Evolutionary conservation across 1,140 invertebrate species (phyloP).

Genomic region (Aphaenogaster rudis): DNA sequence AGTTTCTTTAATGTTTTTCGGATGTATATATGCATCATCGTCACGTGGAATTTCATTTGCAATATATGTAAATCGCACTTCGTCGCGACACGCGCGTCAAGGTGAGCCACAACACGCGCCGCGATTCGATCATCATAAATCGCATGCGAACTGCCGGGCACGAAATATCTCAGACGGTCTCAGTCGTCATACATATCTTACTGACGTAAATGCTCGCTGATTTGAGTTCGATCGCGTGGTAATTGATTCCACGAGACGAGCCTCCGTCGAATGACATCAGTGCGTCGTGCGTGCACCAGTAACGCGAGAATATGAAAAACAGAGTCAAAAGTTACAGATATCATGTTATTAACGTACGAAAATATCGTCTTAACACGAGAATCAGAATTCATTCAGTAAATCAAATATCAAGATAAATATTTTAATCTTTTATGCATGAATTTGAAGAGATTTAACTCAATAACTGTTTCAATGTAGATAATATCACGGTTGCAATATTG

Average conservation of each 20-base stretch:
- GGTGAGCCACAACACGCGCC: slow-evolving; percentile 65
- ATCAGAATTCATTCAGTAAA: neutral
- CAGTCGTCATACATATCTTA: slow-evolving; percentile 21
- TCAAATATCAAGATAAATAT: neutral
- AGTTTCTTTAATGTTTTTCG: slow-evolving; percentile 25
- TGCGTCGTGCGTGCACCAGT: neutral
- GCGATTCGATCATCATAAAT: slow-evolving; percentile 42
- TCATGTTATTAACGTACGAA: neutral
- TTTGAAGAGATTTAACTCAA: neutral
- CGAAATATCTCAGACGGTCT: slow-evolving; percentile 43
- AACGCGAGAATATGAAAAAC: neutral
- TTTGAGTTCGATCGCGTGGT: slow-evolving; percentile 38
- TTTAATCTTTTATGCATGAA: neutral
- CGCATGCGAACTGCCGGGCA: slow-evolving; percentile 19
- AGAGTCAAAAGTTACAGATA: neutral
- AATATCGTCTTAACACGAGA: neutral
- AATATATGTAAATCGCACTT: slow-evolving; percentile 47
- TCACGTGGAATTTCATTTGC: slow-evolving; percentile 31
- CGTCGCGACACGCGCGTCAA: slow-evolving; percentile 61
- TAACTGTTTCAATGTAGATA: neutral
- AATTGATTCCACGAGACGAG: slow-evolving; percentile 47
- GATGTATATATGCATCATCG: slow-evolving; percentile 17
- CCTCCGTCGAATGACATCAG: neutral
- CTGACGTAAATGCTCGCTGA: slow-evolving; percentile 42
- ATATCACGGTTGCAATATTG: neutral